phyloP scores from a whole-genome alignment of 2,113 vertebrate species.

The Cairina moschata region DNA sequence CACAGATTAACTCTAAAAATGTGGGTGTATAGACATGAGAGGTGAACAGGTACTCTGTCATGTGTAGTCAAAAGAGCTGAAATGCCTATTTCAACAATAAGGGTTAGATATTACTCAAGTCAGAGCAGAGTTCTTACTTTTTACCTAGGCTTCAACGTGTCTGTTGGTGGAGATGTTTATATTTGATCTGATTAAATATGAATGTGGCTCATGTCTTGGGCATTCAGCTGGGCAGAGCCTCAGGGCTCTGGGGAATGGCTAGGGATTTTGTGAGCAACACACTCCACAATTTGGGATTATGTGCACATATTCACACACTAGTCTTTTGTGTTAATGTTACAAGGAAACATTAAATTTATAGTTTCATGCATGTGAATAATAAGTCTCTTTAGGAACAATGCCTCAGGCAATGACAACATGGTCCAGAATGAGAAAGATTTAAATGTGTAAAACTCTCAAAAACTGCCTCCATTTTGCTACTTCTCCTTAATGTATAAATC shows the following conservation, averaged over 20 bases:
- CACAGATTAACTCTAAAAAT: neutral
- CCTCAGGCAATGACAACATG: neutral
- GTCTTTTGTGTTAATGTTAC: neutral
- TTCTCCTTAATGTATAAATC: neutral
- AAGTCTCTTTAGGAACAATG: neutral
- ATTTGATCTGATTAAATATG: neutral
- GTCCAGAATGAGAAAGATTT: neutral
- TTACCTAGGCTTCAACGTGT: neutral
- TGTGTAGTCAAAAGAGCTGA: neutral
- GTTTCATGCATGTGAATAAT: neutral
- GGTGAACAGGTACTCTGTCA: neutral
- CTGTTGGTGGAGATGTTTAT: neutral
- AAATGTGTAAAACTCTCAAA: neutral
- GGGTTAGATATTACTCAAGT: neutral
- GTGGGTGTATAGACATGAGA: neutral
- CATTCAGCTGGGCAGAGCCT: neutral
- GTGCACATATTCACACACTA: neutral
- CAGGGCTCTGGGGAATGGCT: neutral
- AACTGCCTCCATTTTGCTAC: neutral
- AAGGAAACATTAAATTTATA: neutral
- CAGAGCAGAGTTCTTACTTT: neutral
- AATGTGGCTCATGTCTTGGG: neutral
- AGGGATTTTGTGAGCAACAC: neutral
- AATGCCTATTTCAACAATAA: neutral
- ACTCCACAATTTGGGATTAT: neutral